Evolutionary conservation across 2,888 invertebrate genomes (phyloP), one percentile per base, ranked within the genome.

Genomic region (Andrena hattorfiana): DNA sequence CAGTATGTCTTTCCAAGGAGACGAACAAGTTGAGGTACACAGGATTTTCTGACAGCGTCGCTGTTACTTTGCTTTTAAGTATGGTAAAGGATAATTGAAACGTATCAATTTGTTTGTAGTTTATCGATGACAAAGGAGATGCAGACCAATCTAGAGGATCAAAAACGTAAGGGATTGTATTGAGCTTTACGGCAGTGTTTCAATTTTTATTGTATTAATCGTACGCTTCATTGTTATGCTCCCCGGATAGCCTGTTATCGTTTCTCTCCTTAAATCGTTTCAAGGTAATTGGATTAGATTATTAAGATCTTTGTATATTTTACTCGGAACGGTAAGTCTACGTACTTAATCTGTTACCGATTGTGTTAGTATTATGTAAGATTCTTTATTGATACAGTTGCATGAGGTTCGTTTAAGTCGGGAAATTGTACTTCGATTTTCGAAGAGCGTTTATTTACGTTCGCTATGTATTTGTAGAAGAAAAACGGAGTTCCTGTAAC

Each of bases 221-320:
- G 72, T 81, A 69, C 78, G 77, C 85, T 89, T 90, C 70, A 88
- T 84, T 87, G 79, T 84, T 85, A 87, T 85, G 89, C 90, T 87
- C 85, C 80, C 90, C 82, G 92, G 90, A 91, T 87, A 93, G 93
- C 87, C 85, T 93, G 77, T 89, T 93, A 87, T 93, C 93, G 84
- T 91, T 91, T 87, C 89, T 93, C 80, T 90, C 92, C 85, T 89
- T 92, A 88, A 93, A 92, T 88, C 86, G 87, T 85, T 91, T 92
- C 86, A 93, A 92, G 92, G 90, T 89, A 91, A 89, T 83, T 76
- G 81, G 30, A 78, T 69, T 64, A 76, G 72, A 60, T 8, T 72
- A 64, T 72, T 56, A 71, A 68, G 69, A 75, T 42, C 73, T 35
- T 60, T 63, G 13, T 54, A 23, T 71, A 72, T 1, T 63, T 49